These are phyloP conservation scores for Cosmia pyralina DNA, from an alignment of 2,888 invertebrate genomes.

Conservation along the genomic window DNA sequence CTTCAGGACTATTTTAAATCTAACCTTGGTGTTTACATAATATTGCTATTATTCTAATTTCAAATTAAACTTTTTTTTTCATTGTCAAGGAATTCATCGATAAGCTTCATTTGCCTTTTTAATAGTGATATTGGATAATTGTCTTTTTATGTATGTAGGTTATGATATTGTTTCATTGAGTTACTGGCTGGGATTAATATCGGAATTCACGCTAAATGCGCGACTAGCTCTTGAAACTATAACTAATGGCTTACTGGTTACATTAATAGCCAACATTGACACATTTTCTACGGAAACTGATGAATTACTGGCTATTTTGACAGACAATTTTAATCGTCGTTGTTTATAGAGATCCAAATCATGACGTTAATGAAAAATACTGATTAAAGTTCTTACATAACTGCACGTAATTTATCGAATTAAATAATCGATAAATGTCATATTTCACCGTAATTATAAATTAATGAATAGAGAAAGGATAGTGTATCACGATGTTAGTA, in stretches of 20 bases:
- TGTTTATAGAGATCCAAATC: background rate
- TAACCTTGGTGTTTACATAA: slow-evolving; percentile 58
- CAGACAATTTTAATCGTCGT: background rate
- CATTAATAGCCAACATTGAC: slow-evolving; percentile 35
- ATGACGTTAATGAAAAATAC: background rate
- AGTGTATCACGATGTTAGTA: slow-evolving; percentile 9
- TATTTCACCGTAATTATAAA: slow-evolving; percentile 14
- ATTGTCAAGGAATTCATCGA: slow-evolving; percentile 46
- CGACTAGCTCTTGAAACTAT: slow-evolving; percentile 17
- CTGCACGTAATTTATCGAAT: background rate
- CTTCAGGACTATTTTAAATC: slow-evolving; percentile 41
- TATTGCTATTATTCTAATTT: slow-evolving; percentile 41
- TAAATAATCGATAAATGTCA: slow-evolving; percentile 18
- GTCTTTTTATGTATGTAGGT: background rate
- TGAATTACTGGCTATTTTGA: slow-evolving; percentile 11
- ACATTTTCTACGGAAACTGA: slow-evolving; percentile 23
- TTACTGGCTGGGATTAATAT: background rate
- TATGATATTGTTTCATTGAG: slow-evolving; percentile 16
- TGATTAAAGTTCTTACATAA: background rate
- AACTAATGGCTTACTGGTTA: slow-evolving; percentile 9
- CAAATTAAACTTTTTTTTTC: slow-evolving; percentile 42
- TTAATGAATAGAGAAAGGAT: slow-evolving; percentile 23
- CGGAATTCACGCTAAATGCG: slow-evolving; percentile 13
- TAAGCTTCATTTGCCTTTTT: slow-evolving; percentile 40
- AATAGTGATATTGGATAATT: slow-evolving; percentile 19